A percentile compares a stretch with the other conserved stretches of the same genome.
Evolutionary conservation across 2,797 vertebrate species (phyloP).

Genomic region (Eulemur coronatus): DNA sequence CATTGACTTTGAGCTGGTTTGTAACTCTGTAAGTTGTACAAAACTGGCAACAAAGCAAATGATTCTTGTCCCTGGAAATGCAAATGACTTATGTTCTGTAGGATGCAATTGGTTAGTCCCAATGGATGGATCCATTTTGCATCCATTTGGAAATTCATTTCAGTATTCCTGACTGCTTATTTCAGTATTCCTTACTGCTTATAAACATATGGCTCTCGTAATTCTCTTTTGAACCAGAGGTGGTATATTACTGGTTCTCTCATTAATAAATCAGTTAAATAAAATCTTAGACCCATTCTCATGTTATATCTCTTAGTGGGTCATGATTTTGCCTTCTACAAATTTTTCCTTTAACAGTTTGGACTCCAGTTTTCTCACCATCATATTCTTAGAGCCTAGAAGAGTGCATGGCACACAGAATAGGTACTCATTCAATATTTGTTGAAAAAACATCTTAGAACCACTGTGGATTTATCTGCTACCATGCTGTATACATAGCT

Average conservation of each 20-base stretch:
- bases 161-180: background rate
- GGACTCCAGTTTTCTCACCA: background rate
- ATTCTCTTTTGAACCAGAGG: background rate
- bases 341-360: background rate
- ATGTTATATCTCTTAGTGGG: background rate
- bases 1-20: background rate
- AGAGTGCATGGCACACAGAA: background rate
- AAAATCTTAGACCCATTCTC: background rate
- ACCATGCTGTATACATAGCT: background rate
- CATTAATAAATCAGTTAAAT: background rate
- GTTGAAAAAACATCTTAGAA: background rate
- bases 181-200: background rate
- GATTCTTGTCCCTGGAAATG: background rate
- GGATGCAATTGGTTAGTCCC: background rate
- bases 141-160: background rate
- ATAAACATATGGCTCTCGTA: background rate
- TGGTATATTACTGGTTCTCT: background rate
- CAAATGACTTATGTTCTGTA: background rate
- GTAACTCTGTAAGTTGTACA: background rate
- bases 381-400: background rate
- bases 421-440: background rate
- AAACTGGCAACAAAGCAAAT: background rate
- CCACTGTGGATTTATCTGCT: background rate
- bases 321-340: background rate
- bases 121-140: background rate